Evolutionary conservation across 2,113 vertebrate genomes (phyloP).

Genomic region (Elephantulus edwardii): DNA sequence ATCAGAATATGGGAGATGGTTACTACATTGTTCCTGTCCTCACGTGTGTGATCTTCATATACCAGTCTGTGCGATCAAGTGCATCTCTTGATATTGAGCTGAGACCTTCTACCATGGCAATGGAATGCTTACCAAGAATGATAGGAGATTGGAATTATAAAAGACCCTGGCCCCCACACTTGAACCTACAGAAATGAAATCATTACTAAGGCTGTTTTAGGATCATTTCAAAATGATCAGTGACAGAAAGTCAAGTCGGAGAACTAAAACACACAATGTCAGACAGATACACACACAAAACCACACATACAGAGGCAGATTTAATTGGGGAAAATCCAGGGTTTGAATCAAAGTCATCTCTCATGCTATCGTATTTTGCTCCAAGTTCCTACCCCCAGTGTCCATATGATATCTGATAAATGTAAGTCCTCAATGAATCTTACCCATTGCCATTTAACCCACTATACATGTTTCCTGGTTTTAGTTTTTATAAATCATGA

Average conservation of each 20-base stretch:
- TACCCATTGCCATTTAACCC: neutral
- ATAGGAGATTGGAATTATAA: neutral
- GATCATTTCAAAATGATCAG: neutral
- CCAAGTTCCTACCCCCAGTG: neutral
- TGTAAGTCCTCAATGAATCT: neutral
- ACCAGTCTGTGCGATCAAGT: neutral
- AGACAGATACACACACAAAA: neutral
- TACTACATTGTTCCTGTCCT: neutral
- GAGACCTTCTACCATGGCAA: neutral
- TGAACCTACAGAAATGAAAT: neutral
- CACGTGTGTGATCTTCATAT: rapidly evolving
- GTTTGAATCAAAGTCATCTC: neutral
- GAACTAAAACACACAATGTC: neutral
- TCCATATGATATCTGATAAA: rapidly evolving
- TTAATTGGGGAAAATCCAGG: neutral
- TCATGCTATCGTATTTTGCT: rapidly evolving
- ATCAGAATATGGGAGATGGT: rapidly evolving
- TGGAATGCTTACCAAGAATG: neutral
- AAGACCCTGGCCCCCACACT: too few relatives aligned
- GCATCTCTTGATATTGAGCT: neutral
- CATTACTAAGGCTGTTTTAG: neutral
- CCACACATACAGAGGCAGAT: too few relatives aligned
- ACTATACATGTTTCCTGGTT: neutral
- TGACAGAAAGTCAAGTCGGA: neutral
- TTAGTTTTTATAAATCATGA: neutral